These are phyloP conservation scores for Oreamnos americanus DNA, from an alignment of 2,113 vertebrate genomes.

Conservation along the genomic window DNA sequence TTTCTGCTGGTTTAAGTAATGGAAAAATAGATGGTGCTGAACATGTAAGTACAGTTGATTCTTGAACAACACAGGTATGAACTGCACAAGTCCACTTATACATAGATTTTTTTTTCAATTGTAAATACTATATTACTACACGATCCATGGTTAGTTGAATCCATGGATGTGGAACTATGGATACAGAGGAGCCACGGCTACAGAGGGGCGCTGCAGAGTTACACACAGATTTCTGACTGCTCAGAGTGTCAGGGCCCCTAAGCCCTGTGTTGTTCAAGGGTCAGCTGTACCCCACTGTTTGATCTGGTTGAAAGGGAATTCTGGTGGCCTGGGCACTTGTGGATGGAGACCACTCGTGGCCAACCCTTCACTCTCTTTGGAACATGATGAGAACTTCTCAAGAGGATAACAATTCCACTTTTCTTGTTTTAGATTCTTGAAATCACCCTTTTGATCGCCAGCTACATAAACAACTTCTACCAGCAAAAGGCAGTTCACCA, in stretches of 20 bases:
- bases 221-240: neutral
- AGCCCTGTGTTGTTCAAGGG: neutral
- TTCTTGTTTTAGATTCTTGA: conserved; percentile 90
- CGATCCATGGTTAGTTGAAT: neutral
- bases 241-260: neutral
- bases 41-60: neutral
- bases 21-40: neutral
- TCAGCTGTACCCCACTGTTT: neutral
- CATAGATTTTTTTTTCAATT: neutral
- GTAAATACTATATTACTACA: neutral
- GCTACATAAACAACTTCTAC: conserved; percentile 93
- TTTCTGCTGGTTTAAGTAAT: neutral
- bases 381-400: neutral
- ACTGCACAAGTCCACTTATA: neutral
- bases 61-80: neutral
- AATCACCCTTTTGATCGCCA: conserved; percentile 92
- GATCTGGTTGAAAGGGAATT: neutral
- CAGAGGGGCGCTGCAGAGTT: neutral
- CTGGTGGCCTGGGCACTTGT: conserved; percentile 4
- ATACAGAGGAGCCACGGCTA: neutral
- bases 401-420: neutral
- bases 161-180: neutral
- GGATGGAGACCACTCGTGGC: neutral
- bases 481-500: conserved; percentile 93
- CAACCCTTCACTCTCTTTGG: neutral